These are phyloP conservation scores for Sinelater perroti DNA, from an alignment of 2,888 invertebrate genomes.

Conservation along the genomic window DNA sequence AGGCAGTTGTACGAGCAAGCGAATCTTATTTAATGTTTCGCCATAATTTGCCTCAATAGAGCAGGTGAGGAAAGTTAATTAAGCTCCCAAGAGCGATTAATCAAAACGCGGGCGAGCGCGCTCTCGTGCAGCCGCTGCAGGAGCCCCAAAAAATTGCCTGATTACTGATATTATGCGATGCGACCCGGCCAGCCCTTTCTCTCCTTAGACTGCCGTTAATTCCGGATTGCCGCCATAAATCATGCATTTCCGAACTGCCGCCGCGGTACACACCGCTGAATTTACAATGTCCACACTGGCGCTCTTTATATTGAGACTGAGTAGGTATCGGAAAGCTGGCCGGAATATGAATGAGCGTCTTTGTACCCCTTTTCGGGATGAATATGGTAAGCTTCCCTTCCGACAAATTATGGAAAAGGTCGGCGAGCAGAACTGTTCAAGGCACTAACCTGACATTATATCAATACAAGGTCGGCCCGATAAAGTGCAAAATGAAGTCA, in stretches of 20 bases:
- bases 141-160: constrained; percentile 15
- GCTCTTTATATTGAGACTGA: constrained; percentile 17
- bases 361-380: constrained; percentile 9
- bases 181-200: constrained; percentile 11
- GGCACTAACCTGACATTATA: too few relatives aligned
- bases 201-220: constrained; percentile 11
- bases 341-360: constrained; percentile 20
- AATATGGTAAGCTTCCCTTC: constrained; percentile 1
- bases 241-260: constrained; percentile 19
- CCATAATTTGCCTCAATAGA: constrained; percentile 18
- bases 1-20: constrained; percentile 6
- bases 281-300: constrained; percentile 14
- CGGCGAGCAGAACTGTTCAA: too few relatives aligned
- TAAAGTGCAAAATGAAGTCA: too few relatives aligned
- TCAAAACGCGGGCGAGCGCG: constrained; percentile 13
- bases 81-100: constrained; percentile 12
- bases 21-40: constrained; percentile 24
- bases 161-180: constrained; percentile 19
- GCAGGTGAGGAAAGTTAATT: constrained; percentile 23
- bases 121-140: background rate
- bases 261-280: constrained; percentile 15
- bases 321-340: constrained; percentile 11
- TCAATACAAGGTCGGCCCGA: too few relatives aligned
- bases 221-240: constrained; percentile 24
- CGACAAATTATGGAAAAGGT: constrained; percentile 14